Base-by-base conservation (phyloP, 2,797 vertebrate species). In the Spinus olivaceus region DNA sequence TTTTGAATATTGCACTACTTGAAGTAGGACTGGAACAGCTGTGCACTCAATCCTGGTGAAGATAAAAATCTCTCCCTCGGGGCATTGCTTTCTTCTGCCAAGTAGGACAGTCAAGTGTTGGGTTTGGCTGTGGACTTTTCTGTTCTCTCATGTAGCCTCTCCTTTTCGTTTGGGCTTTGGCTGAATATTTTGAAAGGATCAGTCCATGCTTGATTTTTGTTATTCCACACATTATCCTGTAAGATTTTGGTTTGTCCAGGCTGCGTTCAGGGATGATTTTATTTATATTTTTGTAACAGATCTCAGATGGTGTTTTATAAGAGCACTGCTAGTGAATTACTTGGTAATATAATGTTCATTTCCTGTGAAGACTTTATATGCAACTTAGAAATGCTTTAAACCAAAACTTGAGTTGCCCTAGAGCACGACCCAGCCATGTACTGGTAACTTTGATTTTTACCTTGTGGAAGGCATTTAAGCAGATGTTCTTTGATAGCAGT, bases 81-180 rank as follows among this genome's bases (percentile, higher is more conserved):
- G 93, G 57, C 65, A 46, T 41, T 1, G 3, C 67, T 89, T 83
- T 76, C 71, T 77, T 78, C 86, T 61, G 61, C 81, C 73, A 80
- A 92, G 91, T 54, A 64, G 91, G 81, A 69, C 82, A 91, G 64
- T 87, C 90, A 93, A 93, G 53, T 27, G 65, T 20, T 71, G 42
- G 57, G 69, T 87, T 83, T 78, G 89, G 50, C 63, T 79, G 4
- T 37, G 66, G 73, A 25, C 35, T 81, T 25, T 33, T 41, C 60
- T 81, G 33, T 44, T 91, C 64, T 77, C n/a, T 57, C 49, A 4
- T 18, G 23, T 5, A 67, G 76, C 23, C 59, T 57, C 39, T 53
- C 28, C 33, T 72, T 74, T n/a, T 30, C 2, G 0, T 65, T 37
- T 33, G 57, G 42, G 73, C 23, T 83, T 89, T 63, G 61, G 20